A percentile compares a stretch with the other conserved stretches of the same genome.
Conservation (phyloP, 1,140 invertebrate species). For the Apis florea region DNA sequence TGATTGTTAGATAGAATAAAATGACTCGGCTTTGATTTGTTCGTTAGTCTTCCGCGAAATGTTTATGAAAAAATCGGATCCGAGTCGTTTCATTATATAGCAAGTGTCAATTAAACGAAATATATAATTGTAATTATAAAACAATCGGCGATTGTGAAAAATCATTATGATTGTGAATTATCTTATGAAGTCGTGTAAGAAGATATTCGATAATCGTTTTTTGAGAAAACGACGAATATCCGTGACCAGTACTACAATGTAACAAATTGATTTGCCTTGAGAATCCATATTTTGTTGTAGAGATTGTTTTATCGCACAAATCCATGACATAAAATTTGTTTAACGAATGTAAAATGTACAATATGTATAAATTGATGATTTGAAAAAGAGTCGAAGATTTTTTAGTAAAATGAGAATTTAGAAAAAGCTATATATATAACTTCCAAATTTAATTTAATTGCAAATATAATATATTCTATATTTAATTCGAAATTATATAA, state of each 20-base stretch:
- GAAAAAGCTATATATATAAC: too few relatives aligned
- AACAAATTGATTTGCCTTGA: conserved; percentile 21
- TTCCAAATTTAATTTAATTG: too few relatives aligned
- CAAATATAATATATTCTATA: too few relatives aligned
- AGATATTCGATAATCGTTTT: background rate
- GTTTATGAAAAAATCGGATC: background rate
- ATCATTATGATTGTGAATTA: background rate
- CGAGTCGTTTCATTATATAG: background rate
- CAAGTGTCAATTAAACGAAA: conserved; percentile 23
- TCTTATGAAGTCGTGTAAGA: background rate
- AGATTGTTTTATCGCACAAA: background rate
- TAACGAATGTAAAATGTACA: too few relatives aligned
- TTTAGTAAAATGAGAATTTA: too few relatives aligned
- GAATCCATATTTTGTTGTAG: background rate
- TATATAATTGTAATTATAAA: background rate
- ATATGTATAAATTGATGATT: too few relatives aligned
- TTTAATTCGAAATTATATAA: too few relatives aligned
- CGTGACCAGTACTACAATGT: conserved; percentile 22
- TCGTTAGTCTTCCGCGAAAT: conserved; percentile 15
- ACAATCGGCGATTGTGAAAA: background rate
- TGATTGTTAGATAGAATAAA: background rate
- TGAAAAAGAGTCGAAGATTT: background rate
- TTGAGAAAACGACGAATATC: background rate
- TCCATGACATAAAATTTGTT: background rate
- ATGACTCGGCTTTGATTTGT: conserved; percentile 29